Percentiles rank a stretch among this genome's conserved stretches.
Evolutionary conservation across 2,113 vertebrate species (phyloP).

Genomic region (Theropithecus gelada): DNA sequence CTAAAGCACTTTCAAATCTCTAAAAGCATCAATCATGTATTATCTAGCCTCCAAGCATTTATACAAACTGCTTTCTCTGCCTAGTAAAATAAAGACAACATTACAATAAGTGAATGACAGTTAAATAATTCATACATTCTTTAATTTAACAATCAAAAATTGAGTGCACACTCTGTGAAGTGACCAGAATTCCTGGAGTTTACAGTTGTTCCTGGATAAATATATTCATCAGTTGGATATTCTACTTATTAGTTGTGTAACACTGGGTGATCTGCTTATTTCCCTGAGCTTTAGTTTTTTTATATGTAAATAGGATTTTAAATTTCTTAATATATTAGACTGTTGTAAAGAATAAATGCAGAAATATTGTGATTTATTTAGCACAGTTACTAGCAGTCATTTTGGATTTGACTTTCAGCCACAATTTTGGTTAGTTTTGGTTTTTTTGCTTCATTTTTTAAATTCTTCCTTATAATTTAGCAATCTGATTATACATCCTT

Average conservation of each 20-base stretch:
- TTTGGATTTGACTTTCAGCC: background rate
- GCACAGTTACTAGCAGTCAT: background rate
- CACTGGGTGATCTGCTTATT: background rate
- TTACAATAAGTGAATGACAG: background rate
- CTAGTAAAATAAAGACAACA: background rate
- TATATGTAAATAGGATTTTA: background rate
- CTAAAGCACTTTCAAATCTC: constrained; percentile 40
- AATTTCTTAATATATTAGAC: background rate
- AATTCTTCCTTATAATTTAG: background rate
- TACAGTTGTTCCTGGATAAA: background rate
- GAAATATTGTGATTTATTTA: background rate
- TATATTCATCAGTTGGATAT: background rate
- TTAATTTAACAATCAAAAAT: background rate
- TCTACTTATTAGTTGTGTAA: background rate
- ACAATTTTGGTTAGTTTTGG: background rate
- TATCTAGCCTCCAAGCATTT: background rate
- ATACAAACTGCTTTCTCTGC: background rate
- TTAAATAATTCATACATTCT: background rate
- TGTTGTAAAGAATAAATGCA: background rate
- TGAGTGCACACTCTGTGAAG: background rate
- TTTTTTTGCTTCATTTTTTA: background rate
- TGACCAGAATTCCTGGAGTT: background rate
- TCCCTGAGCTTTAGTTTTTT: background rate
- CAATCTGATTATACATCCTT: background rate
- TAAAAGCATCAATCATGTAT: constrained; percentile 31